phyloP scores from a whole-genome alignment of 2,797 vertebrate species.

The Coendou prehensilis region DNA sequence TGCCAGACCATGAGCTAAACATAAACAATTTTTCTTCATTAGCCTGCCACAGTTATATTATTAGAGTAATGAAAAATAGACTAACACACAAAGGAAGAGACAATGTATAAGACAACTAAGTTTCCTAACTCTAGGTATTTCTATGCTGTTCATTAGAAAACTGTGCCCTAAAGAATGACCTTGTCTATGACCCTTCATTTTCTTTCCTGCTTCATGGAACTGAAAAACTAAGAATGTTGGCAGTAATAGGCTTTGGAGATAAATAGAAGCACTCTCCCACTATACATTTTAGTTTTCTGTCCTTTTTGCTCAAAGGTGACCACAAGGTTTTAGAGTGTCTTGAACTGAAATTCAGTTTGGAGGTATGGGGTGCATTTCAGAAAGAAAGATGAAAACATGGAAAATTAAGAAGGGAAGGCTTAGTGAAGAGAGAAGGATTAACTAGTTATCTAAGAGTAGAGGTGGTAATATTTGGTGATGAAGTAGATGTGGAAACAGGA shows the following conservation, averaged over 20 bases:
- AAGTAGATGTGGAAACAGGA: background rate
- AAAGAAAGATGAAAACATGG: background rate
- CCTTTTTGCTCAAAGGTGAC: background rate
- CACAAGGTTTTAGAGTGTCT: background rate
- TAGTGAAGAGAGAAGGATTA: background rate
- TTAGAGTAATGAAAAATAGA: background rate
- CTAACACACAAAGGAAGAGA: background rate
- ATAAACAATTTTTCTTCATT: background rate
- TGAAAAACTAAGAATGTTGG: background rate
- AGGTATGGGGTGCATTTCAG: background rate
- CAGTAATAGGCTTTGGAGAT: background rate
- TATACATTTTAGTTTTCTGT: background rate
- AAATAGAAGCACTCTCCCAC: background rate
- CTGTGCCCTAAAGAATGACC: background rate
- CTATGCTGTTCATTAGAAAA: background rate
- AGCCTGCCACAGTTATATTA: background rate
- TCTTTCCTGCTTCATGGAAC: background rate
- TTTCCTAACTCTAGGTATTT: background rate
- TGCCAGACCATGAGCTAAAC: background rate
- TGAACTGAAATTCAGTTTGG: background rate
- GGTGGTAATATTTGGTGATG: background rate
- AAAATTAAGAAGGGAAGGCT: background rate
- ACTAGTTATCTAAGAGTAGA: background rate
- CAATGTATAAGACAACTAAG: background rate
- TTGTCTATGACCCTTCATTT: slow-evolving; percentile 3